Conservation (phyloP, 2,797 vertebrate species). For the Pteropus rufus region DNA sequence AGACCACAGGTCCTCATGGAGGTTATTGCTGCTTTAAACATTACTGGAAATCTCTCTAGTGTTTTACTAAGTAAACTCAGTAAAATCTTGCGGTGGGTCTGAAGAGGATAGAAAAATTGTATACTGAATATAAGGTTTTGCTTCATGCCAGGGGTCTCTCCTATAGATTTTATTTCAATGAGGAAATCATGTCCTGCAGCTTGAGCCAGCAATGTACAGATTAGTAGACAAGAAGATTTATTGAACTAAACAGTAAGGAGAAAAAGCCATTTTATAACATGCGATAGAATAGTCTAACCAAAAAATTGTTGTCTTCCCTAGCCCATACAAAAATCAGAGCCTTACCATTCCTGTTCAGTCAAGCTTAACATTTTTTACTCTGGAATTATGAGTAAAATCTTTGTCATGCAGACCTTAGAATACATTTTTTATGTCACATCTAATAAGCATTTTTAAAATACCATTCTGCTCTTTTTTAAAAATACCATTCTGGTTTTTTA, state of each 20-base stretch:
- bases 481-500: background rate
- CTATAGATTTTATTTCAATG: conserved; percentile 26
- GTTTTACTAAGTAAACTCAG: background rate
- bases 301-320: conserved; percentile 44
- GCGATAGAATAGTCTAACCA: conserved; percentile 53
- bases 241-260: conserved; percentile 58
- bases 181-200: conserved; percentile 38
- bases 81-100: background rate
- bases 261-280: conserved; percentile 51
- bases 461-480: background rate
- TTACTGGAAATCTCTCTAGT: background rate
- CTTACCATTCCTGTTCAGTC: conserved; percentile 67
- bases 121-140: background rate
- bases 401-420: conserved; percentile 22
- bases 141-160: background rate
- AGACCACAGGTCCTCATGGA: background rate
- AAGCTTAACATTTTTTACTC: conserved; percentile 58
- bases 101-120: background rate
- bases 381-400: conserved; percentile 54
- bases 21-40: background rate
- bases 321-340: conserved; percentile 58
- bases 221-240: conserved; percentile 66
- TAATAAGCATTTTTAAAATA: conserved; percentile 51
- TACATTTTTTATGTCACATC: conserved; percentile 41
- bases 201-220: conserved; percentile 52